These are phyloP conservation scores for Schizotus pectinicornis DNA, from an alignment of 2,888 invertebrate genomes.

Conservation along the genomic window DNA sequence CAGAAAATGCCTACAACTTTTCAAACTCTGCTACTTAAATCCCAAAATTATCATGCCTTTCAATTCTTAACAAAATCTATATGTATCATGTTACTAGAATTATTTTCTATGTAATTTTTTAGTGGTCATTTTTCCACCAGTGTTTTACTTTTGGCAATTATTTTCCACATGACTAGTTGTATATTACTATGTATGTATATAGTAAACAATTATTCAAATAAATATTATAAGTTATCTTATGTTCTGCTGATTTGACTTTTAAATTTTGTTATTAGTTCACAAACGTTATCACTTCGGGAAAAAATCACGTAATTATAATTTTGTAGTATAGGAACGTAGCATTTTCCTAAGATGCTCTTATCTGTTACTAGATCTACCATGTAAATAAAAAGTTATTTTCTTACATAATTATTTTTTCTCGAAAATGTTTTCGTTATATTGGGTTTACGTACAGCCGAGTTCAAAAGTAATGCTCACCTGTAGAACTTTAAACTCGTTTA, in stretches of 20 bases:
- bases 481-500: too few relatives aligned
- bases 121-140: constrained; percentile 35
- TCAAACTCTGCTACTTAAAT: constrained; percentile 26
- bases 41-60: constrained; percentile 15
- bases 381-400: constrained; percentile 27
- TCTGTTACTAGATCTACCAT: constrained; percentile 20
- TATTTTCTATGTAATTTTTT: constrained; percentile 39
- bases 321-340: constrained; percentile 16
- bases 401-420: constrained; percentile 10
- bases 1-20: constrained; percentile 12
- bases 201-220: constrained; percentile 50
- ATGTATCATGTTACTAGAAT: constrained; percentile 34
- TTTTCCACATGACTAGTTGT: constrained; percentile 47
- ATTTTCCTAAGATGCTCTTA: constrained; percentile 5
- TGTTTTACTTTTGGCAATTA: constrained; percentile 38
- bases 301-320: constrained; percentile 12
- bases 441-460: too few relatives aligned
- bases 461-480: too few relatives aligned
- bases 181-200: constrained; percentile 50
- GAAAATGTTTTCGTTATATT: too few relatives aligned
- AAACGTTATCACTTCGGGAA: not conserved
- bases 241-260: constrained; percentile 22
- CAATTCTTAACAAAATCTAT: constrained; percentile 26
- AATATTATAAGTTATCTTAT: constrained; percentile 49
- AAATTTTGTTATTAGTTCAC: constrained; percentile 11